Evolutionary conservation across 2,888 invertebrate genomes (phyloP).

Genomic region (Galerucella calmariensis): DNA sequence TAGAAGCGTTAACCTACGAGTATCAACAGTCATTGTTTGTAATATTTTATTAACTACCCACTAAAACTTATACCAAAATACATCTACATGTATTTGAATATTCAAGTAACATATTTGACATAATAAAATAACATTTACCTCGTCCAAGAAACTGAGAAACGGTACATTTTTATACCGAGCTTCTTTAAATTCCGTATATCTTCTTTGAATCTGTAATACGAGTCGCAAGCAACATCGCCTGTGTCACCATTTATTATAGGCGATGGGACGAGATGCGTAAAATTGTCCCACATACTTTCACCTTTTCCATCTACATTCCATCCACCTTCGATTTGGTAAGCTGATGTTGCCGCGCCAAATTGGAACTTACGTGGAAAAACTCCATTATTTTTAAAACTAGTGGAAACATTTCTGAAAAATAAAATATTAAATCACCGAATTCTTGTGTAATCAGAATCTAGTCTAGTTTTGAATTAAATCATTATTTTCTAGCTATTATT

Average conservation of each 20-base stretch:
- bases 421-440: not conserved
- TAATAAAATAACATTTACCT: slow-evolving; percentile 19
- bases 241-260: slow-evolving; percentile 58
- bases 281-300: slow-evolving; percentile 76
- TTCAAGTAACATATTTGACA: too few relatives aligned
- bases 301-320: slow-evolving; percentile 66
- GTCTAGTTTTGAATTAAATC: too few relatives aligned
- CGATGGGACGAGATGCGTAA: slow-evolving; percentile 64
- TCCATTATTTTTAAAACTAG: slow-evolving; percentile 43
- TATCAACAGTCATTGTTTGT: too few relatives aligned
- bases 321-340: slow-evolving; percentile 51
- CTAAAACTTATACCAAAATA: too few relatives aligned
- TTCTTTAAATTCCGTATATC: slow-evolving; percentile 70
- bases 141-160: slow-evolving; percentile 57
- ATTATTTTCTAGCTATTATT: too few relatives aligned
- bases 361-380: slow-evolving; percentile 46
- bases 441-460: too few relatives aligned
- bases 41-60: too few relatives aligned
- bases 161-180: slow-evolving; percentile 69
- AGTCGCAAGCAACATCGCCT: slow-evolving; percentile 74
- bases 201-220: slow-evolving; percentile 72
- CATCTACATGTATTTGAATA: too few relatives aligned
- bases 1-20: too few relatives aligned
- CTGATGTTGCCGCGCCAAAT: slow-evolving; percentile 41
- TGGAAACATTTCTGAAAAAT: not conserved